A percentile compares a stretch with the other conserved stretches of the same genome.
These are phyloP conservation scores for Cremastinae sp. DNA, from an alignment of 2,888 invertebrate genomes.

Conservation along the genomic window DNA sequence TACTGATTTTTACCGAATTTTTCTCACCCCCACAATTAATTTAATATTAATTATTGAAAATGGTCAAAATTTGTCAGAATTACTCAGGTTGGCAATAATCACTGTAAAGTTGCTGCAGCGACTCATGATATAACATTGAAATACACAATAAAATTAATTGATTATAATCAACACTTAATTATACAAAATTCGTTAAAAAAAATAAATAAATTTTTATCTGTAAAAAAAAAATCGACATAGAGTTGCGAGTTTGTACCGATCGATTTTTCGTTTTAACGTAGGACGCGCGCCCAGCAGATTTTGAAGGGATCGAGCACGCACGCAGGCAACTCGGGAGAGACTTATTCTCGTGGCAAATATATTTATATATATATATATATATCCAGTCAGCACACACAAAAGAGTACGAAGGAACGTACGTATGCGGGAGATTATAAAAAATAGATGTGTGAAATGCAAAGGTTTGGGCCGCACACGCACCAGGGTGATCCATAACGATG, in stretches of 20 bases:
- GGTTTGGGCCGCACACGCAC: constrained; percentile 71
- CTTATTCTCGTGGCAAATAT: constrained; percentile 21
- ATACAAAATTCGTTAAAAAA: no score
- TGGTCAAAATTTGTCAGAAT: no score
- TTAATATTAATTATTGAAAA: no score
- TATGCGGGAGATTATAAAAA: no score
- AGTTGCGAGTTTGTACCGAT: neutral
- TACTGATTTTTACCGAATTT: no score
- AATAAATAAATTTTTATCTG: neutral
- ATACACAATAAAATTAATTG: no score
- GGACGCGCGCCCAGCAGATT: constrained; percentile 29
- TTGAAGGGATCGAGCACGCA: constrained; percentile 49
- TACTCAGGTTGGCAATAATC: no score
- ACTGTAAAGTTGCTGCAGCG: no score
- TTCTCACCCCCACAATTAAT: no score
- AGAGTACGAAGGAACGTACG: constrained; percentile 27
- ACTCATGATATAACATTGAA: no score
- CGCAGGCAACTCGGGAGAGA: constrained; percentile 45
- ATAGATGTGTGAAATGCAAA: no score
- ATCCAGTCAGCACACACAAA: constrained; percentile 51
- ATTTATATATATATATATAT: constrained; percentile 27
- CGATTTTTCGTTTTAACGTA: neutral
- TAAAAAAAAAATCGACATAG: neutral
- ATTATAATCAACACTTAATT: no score
- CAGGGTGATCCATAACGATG: constrained; percentile 76